These are phyloP conservation scores for Cantharis rustica DNA, from an alignment of 2,888 invertebrate genomes.

Conservation along the genomic window DNA sequence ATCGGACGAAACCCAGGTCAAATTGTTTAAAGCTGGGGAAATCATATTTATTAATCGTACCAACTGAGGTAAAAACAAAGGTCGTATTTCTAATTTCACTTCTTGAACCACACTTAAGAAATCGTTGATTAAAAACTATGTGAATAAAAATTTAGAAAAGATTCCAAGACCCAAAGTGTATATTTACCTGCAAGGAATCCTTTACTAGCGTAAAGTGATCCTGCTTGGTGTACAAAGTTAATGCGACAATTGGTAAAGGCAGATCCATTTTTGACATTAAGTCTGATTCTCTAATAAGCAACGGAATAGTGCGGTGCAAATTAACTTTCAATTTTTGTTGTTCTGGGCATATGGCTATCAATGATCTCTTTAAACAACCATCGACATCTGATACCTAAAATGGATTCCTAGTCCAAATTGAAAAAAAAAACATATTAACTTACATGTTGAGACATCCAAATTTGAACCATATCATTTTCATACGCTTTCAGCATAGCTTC, in stretches of 20 bases:
- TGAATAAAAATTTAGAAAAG: constrained; percentile 36
- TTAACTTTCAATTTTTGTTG: constrained; percentile 74
- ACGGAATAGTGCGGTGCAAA: constrained; percentile 73
- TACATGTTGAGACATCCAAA: constrained; percentile 87
- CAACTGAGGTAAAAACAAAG: constrained; percentile 85
- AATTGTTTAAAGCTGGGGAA: constrained; percentile 77
- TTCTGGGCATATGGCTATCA: constrained; percentile 66
- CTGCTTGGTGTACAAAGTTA: constrained; percentile 76
- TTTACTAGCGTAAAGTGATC: constrained; percentile 77
- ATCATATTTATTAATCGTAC: constrained; percentile 81
- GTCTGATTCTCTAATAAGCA: constrained; percentile 83
- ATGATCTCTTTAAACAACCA: constrained; percentile 64
- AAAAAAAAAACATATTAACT: constrained; percentile 34
- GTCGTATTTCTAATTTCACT: constrained; percentile 87
- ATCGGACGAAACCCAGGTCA: constrained; percentile 86
- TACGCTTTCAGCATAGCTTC: constrained; percentile 74
- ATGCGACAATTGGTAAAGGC: constrained; percentile 80
- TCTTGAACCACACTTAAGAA: constrained; percentile 73
- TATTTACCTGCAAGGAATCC: constrained; percentile 75
- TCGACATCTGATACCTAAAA: constrained; percentile 68
- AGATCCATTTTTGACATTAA: constrained; percentile 82
- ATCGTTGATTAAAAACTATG: constrained; percentile 77
- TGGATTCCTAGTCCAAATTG: constrained; percentile 6
- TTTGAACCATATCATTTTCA: constrained; percentile 78
- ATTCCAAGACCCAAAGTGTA: background rate